Evolutionary conservation across 2,888 invertebrate genomes (phyloP).

Genomic region (Pammene fasciana): DNA sequence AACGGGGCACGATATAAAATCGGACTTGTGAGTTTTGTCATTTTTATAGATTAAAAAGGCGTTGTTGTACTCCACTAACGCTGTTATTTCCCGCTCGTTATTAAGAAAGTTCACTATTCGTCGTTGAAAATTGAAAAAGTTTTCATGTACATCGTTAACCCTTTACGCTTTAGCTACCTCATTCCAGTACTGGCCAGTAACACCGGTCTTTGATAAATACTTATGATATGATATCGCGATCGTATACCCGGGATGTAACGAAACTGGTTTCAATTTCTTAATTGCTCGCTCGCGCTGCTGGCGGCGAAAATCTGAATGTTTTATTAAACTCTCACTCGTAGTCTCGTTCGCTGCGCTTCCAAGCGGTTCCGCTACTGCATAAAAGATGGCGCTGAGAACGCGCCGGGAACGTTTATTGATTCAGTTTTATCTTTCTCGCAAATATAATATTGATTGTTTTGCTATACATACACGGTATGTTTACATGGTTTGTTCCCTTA

Average conservation of each 20-base stretch:
- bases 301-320: slow-evolving; percentile 44
- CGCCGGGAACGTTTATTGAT: slow-evolving; percentile 53
- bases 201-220: slow-evolving; percentile 50
- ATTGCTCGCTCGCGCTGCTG: slow-evolving; percentile 43
- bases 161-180: slow-evolving; percentile 33
- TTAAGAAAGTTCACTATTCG: slow-evolving; percentile 37
- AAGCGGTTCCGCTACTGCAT: slow-evolving; percentile 61
- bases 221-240: slow-evolving; percentile 45
- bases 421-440: slow-evolving; percentile 56
- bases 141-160: slow-evolving; percentile 30
- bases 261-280: slow-evolving; percentile 51
- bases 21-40: too few relatives aligned
- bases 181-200: slow-evolving; percentile 28
- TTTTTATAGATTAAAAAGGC: too few relatives aligned
- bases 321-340: slow-evolving; percentile 14
- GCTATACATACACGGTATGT: slow-evolving; percentile 60
- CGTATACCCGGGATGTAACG: slow-evolving; percentile 47
- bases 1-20: too few relatives aligned
- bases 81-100: slow-evolving; percentile 20
- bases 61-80: too few relatives aligned
- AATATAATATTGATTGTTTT: slow-evolving; percentile 69
- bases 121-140: slow-evolving; percentile 39
- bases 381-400: slow-evolving; percentile 64
- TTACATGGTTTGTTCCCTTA: slow-evolving; percentile 53
- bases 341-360: slow-evolving; percentile 34